Evolutionary conservation across 2,888 invertebrate genomes (phyloP).

Genomic region (Watsonalla binaria): DNA sequence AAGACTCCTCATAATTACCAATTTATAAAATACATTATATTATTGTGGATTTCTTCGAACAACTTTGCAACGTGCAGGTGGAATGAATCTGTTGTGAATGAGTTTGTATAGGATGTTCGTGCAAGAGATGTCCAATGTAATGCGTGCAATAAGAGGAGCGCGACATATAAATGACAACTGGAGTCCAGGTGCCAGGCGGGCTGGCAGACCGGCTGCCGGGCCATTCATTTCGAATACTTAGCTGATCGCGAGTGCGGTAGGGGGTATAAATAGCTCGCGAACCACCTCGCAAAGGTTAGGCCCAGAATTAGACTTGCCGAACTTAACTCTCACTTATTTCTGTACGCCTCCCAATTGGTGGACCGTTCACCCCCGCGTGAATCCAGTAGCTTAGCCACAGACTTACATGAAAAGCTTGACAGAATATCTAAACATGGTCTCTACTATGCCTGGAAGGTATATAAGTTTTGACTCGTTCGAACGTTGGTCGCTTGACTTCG

Average conservation of each 20-base stretch:
- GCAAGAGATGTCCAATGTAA: slow-evolving; percentile 7
- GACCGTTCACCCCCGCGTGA: slow-evolving; percentile 27
- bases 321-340: slow-evolving; percentile 71
- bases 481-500: too few species aligned
- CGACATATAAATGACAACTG: neutral
- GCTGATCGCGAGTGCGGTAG: slow-evolving; percentile 22
- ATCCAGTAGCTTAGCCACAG: too few species aligned
- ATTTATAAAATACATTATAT: too few species aligned
- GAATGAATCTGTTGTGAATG: too few species aligned
- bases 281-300: slow-evolving; percentile 66
- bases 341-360: slow-evolving; percentile 25
- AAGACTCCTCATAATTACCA: too few species aligned
- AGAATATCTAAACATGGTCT: too few species aligned
- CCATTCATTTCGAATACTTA: slow-evolving; percentile 47
- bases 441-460: too few species aligned
- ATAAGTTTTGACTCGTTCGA: too few species aligned
- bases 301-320: slow-evolving; percentile 65
- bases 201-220: slow-evolving; percentile 16
- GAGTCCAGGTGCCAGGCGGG: slow-evolving; percentile 13
- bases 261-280: slow-evolving; percentile 52
- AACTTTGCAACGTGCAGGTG: too few species aligned
- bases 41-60: too few species aligned
- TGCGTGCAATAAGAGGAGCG: slow-evolving; percentile 11
- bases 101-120: too few species aligned
- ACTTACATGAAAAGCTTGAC: too few species aligned